phyloP scores from a whole-genome alignment of 1,140 invertebrate genomes.

The Plectrocnemia conspersa region DNA sequence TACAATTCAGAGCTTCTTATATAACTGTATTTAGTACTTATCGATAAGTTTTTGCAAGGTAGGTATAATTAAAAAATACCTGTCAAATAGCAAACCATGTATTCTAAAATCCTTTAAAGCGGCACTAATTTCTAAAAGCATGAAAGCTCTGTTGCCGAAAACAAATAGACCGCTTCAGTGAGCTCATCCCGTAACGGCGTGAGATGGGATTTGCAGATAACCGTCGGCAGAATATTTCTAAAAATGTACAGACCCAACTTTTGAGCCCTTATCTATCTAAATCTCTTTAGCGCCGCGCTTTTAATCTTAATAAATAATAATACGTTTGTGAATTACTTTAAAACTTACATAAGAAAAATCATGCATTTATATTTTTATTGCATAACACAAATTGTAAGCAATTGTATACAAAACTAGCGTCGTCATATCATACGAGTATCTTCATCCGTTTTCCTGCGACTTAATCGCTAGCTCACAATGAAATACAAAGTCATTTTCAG shows the following conservation, averaged over 20 bases:
- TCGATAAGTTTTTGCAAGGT: not conserved
- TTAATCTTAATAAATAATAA: not conserved
- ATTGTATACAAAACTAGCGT: too few species aligned
- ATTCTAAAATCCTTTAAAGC: too few species aligned
- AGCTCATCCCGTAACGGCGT: not conserved
- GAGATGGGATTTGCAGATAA: constrained; percentile 17
- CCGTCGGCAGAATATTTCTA: constrained; percentile 9
- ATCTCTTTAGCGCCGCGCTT: not conserved
- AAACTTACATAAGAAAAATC: too few species aligned
- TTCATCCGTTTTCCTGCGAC: too few species aligned
- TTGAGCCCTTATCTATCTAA: constrained; percentile 3
- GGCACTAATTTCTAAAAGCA: too few species aligned
- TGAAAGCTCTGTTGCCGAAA: not conserved
- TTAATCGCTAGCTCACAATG: not conserved
- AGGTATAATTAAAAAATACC: not conserved
- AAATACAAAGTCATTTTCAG: not conserved
- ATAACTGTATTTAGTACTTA: too few species aligned
- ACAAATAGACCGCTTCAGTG: not conserved
- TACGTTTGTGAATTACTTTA: not conserved
- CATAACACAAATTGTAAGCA: too few species aligned
- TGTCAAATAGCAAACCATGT: too few species aligned
- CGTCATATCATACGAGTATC: too few species aligned
- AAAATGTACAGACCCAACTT: too few species aligned
- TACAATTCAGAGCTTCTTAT: too few species aligned
- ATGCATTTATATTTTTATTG: too few species aligned